Evolutionary conservation across 30 jellyfish, hydroid and myxozoan genomes (phyloP).

Genomic region (Clytia hemisphaerica): DNA sequence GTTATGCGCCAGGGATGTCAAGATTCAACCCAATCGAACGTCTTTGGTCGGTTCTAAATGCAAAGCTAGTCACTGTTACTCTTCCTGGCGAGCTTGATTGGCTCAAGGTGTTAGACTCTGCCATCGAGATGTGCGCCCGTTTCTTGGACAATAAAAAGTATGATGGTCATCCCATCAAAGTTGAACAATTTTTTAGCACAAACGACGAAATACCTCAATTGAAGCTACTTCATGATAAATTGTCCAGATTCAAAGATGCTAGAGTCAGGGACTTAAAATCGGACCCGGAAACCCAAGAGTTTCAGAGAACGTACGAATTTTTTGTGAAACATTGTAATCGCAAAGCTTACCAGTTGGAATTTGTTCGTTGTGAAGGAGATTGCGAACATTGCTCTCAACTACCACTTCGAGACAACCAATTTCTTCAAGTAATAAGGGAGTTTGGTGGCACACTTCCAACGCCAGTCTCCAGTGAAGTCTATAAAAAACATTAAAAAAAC

Average conservation of each 20-base stretch:
- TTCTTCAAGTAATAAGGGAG: background rate
- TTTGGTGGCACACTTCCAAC: constrained; percentile 25
- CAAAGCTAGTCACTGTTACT: background rate
- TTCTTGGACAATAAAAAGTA: constrained; percentile 8
- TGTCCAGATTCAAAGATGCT: background rate
- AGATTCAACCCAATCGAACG: constrained; percentile 24
- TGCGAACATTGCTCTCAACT: background rate
- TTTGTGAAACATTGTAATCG: constrained; percentile 1
- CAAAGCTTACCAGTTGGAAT: constrained; percentile 23
- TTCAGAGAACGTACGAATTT: background rate
- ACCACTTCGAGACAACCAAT: background rate
- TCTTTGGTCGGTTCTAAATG: background rate
- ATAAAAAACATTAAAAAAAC: background rate
- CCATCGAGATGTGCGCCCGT: background rate
- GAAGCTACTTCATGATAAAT: background rate
- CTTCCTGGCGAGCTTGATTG: background rate
- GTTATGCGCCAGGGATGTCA: constrained; percentile 18
- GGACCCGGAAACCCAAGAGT: background rate
- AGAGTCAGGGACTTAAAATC: background rate
- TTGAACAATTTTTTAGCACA: background rate
- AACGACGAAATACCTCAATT: background rate
- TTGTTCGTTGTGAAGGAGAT: constrained; percentile 6
- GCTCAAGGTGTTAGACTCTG: background rate
- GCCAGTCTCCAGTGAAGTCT: constrained; percentile 7
- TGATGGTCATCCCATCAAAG: background rate